phyloP scores from a whole-genome alignment of 2,797 vertebrate genomes.

The Bovichtus variegatus region DNA sequence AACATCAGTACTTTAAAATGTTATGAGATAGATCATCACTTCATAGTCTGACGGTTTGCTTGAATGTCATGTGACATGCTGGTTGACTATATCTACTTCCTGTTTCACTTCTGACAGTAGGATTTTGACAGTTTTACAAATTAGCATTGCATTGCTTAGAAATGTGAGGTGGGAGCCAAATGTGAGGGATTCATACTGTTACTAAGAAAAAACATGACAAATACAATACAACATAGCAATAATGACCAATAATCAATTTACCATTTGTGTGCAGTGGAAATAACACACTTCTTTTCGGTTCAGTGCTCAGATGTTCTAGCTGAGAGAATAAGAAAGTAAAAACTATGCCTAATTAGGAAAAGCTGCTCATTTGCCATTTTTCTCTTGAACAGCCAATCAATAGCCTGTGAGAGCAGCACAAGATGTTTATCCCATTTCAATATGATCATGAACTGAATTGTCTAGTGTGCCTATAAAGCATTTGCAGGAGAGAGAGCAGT shows the following conservation, averaged over 20 bases:
- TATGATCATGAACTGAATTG: slow-evolving; percentile 57
- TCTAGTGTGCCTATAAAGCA: slow-evolving; percentile 71
- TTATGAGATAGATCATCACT: background rate
- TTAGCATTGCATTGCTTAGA: background rate
- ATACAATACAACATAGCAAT: background rate
- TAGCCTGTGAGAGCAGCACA: slow-evolving; percentile 14
- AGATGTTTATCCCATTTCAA: slow-evolving; percentile 4
- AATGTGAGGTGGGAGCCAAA: background rate
- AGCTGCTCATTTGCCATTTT: slow-evolving; percentile 18
- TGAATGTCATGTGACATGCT: background rate
- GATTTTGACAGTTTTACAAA: background rate
- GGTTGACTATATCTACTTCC: background rate
- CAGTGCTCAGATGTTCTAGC: background rate
- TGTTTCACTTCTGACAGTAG: background rate
- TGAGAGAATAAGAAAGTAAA: slow-evolving; percentile 8
- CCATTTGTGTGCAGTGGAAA: background rate
- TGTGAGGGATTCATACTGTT: background rate
- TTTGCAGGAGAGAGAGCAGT: background rate
- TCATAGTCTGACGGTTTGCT: background rate
- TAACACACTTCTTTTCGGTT: background rate
- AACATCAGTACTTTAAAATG: background rate
- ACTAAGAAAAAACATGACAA: background rate
- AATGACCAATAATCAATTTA: background rate
- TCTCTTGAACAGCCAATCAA: slow-evolving; percentile 36
- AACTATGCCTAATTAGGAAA: slow-evolving; percentile 37